phyloP scores from a whole-genome alignment of 2,113 vertebrate species.

The Tragelaphus strepsiceros region DNA sequence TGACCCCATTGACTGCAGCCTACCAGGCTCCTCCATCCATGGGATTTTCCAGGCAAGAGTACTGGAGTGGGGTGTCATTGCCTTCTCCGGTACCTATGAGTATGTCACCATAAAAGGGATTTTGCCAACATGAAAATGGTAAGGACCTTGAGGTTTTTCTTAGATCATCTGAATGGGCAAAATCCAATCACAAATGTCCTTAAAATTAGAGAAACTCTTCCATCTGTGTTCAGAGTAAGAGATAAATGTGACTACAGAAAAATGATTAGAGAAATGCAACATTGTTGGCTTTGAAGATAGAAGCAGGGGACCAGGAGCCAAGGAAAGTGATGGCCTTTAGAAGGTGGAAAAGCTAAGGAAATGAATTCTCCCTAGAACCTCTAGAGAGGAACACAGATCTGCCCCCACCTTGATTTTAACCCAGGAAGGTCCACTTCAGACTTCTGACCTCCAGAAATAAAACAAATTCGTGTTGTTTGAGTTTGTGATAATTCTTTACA shows the following conservation, averaged over 20 bases:
- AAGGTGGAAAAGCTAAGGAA: background rate
- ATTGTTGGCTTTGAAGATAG: background rate
- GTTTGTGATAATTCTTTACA: background rate
- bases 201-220: background rate
- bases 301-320: background rate
- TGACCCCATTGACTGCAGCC: too few species aligned
- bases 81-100: background rate
- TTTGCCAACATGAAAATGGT: background rate
- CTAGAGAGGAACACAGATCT: background rate
- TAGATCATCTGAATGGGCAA: background rate
- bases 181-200: background rate
- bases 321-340: background rate
- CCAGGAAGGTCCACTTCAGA: background rate
- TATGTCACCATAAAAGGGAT: background rate
- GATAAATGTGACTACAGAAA: background rate
- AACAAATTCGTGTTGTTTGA: background rate
- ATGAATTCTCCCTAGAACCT: background rate
- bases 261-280: background rate
- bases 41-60: too few species aligned
- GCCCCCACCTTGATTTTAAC: background rate
- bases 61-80: too few species aligned
- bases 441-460: background rate
- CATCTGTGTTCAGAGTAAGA: background rate
- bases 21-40: too few species aligned
- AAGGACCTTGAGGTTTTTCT: background rate